Base-by-base conservation (phyloP, 2,113 vertebrate genomes). In the Syngnathus scovelli region DNA sequence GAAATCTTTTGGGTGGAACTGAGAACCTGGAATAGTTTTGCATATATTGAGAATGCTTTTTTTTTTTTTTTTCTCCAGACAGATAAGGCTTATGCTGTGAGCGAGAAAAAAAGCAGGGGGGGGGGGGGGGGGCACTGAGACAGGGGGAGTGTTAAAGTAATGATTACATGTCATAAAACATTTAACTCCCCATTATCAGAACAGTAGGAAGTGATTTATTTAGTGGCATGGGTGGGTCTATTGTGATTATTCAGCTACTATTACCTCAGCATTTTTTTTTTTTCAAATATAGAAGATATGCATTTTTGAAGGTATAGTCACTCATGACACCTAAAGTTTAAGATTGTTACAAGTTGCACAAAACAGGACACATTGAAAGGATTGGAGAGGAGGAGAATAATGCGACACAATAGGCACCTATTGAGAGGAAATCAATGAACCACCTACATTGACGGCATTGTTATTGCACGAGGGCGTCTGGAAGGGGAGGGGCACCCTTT, bases 101-200 rank as follows among this genome's bases (percentile, higher is more conserved):
- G 64, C 56, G 65, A 55, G 62, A 37, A 33, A 33, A 33, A 33
- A 33, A 33, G 27, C 27, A 33, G 68, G 72, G 64, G 21, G 63
- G 21, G 23, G 27, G 63, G 60, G 49, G 21, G 23, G 27, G 63
- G 60, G 49, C 69, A 63, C 15, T 1, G 16, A 49, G 46, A 49
- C 46, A 6, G 71, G 76, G 64, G 76, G 82, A n/a, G 78, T 75
- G 80, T 78, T 66, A 58, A 74, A 69, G 72, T 78, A 82, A 83
- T 85, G 84, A 90, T 86, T 85, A 85, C 85, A 85, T 70, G 77
- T 77, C 60, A 78, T 79, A 83, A 84, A 86, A 80, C 84, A 81
- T 84, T 85, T 87, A 89, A 81, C 84, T 82, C 71, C 65, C 78
- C 78, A 83, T 89, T 85, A 87, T 77, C 66, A 62, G 51, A 88